These are phyloP conservation scores for Scophthalmus maximus DNA, from an alignment of 2,113 vertebrate species.

Conservation along the genomic window DNA sequence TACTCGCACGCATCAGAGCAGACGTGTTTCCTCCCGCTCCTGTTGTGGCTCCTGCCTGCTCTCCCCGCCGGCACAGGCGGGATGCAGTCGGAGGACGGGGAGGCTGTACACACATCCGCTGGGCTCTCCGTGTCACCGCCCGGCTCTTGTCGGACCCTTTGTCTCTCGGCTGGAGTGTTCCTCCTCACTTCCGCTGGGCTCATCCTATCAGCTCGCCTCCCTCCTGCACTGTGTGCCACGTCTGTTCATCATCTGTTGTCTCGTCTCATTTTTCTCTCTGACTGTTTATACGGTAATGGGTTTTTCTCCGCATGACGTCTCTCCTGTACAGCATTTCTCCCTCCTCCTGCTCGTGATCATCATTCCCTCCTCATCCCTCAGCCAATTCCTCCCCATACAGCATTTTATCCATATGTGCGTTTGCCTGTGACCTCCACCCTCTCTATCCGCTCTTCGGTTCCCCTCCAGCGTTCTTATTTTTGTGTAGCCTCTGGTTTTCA, in stretches of 20 bases:
- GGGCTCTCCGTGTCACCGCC: conserved; percentile 10
- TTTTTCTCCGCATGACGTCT: too few species aligned
- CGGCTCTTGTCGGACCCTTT: conserved; percentile 38
- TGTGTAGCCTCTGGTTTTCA: conserved; percentile 53
- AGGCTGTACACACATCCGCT: not conserved
- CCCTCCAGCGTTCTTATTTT: conserved; percentile 35
- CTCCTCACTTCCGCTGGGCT: conserved; percentile 13
- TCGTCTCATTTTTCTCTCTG: not conserved
- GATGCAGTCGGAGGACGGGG: conserved; percentile 1
- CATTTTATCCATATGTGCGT: conserved; percentile 11
- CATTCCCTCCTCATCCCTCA: not conserved
- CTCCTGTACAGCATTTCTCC: too few species aligned
- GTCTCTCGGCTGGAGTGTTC: conserved; percentile 39
- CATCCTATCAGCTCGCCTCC: conserved; percentile 3
- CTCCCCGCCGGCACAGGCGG: conserved; percentile 12
- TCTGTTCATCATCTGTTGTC: conserved; percentile 3
- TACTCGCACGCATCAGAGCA: conserved; percentile 13
- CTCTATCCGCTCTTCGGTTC: conserved; percentile 20
- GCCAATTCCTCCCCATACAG: not conserved
- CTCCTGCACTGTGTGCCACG: not conserved
- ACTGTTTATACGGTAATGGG: too few species aligned
- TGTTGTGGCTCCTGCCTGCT: conserved; percentile 47
- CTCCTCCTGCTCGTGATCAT: not conserved
- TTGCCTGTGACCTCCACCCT: conserved; percentile 21
- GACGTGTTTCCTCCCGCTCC: not conserved